Evolutionary conservation across 2,888 invertebrate genomes (phyloP), one percentile per base, ranked within the genome.

Genomic region (Phorcus lineatus): DNA sequence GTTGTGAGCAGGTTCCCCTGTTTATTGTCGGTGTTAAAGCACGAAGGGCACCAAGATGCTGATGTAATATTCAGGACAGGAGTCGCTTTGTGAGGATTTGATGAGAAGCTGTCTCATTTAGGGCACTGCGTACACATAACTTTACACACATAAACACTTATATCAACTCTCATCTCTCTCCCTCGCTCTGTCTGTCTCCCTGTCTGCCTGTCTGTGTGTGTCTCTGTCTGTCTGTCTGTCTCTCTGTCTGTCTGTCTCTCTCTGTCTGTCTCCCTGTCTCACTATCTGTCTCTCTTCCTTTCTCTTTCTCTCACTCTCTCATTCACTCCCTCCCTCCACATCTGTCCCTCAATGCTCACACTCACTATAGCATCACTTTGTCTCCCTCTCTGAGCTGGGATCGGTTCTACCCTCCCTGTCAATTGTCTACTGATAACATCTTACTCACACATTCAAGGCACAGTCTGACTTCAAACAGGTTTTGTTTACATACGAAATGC

Each of bases 281-380:
- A 28, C 28, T 76, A 11, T 17, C 76, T 19, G 9, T 31, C 55
- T 76, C 76, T 76, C 76, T 55, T 31, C 19, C 76, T 55, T 55
- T 55, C 55, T 28, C 76, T 55, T 55, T 55, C 55, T 16, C 76
- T 31, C 40, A 9, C 66, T 19, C 2, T 7, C 31, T 77, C 62
- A 62, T 17, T 77, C 66, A n/a, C 57, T 6, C 77, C 67, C 22
- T 74, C 55, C 31, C 79, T 79, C 74, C 6, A 54, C 36, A n/a
- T 22, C 74, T 36, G 19, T 36, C 55, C 19, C 74, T 52, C 53
- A 0, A n/a, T 13, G 9, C 47, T 11, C 47, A 11, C 47, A 9
- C 47, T 11, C 47, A 9, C 11, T 47, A 4, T 47, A 4, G 4
- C 13, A 9, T 13, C 13, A 1, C 47, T 13, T 11, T 47, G 9